Percentiles rank a stretch among this genome's conserved stretches.
Conservation (phyloP, 2,797 vertebrate species). For the Xiphophorus birchmanni region DNA sequence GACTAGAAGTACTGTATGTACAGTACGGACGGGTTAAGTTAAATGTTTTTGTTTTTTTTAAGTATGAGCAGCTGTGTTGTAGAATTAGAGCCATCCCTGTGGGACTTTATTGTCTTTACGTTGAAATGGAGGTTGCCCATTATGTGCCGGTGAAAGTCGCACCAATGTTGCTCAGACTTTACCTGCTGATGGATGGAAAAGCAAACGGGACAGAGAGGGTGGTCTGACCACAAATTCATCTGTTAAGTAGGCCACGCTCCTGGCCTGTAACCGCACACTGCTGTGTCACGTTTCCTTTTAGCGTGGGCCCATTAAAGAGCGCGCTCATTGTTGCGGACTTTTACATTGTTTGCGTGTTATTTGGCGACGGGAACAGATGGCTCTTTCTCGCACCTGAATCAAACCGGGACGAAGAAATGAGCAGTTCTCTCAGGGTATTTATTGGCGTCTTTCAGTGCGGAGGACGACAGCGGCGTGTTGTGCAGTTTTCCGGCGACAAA, state of each 20-base stretch:
- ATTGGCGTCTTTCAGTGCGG: neutral
- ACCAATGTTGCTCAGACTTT: slow-evolving; percentile 30
- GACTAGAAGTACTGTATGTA: neutral
- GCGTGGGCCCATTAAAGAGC: slow-evolving; percentile 17
- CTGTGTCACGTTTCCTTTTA: slow-evolving; percentile 29
- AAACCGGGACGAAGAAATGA: slow-evolving; percentile 4
- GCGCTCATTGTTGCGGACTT: neutral
- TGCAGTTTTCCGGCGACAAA: slow-evolving; percentile 15
- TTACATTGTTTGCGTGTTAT: slow-evolving; percentile 18
- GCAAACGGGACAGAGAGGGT: slow-evolving; percentile 45
- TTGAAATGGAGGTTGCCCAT: slow-evolving; percentile 39
- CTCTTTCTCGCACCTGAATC: slow-evolving; percentile 23
- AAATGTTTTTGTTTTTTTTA: neutral
- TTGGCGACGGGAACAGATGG: slow-evolving; percentile 1
- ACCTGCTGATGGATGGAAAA: slow-evolving; percentile 60
- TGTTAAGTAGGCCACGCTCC: slow-evolving; percentile 26
- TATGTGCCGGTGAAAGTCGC: slow-evolving; percentile 56
- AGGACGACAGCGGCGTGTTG: neutral
- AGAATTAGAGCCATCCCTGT: slow-evolving; percentile 20
- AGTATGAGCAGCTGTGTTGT: slow-evolving; percentile 2
- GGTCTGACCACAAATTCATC: slow-evolving; percentile 52
- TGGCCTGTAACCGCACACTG: slow-evolving; percentile 44
- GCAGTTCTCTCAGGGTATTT: neutral
- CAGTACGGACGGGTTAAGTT: neutral
- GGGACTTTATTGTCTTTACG: slow-evolving; percentile 32